Percentiles rank a stretch among this genome's conserved stretches.
Conservation (phyloP, 2,797 vertebrate genomes). For the Microctenopoma steveboyesi region DNA sequence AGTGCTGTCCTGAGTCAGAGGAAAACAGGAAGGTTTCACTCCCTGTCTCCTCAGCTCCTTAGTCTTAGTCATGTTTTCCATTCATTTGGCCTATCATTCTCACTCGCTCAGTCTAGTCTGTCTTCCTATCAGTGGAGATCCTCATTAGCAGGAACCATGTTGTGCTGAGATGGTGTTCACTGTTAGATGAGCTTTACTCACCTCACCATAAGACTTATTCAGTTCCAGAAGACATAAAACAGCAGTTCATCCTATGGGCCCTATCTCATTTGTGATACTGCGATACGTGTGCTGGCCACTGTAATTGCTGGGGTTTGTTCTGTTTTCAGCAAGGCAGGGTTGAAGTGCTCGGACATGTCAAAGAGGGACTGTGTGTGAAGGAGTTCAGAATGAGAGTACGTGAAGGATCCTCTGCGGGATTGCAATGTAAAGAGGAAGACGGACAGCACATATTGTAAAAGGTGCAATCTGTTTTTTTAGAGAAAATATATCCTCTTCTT, state of each 20-base stretch:
- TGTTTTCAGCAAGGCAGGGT: conserved; percentile 10
- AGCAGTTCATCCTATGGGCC: conserved; percentile 19
- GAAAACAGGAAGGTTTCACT: conserved; percentile 28
- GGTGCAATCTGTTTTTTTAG: conserved; percentile 12
- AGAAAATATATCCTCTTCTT: too few species aligned
- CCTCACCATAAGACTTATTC: conserved; percentile 28
- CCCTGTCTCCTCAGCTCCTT: conserved; percentile 11
- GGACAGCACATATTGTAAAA: conserved; percentile 7
- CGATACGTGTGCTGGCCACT: conserved; percentile 6
- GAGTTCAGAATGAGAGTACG: conserved; percentile 33
- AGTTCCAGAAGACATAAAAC: conserved; percentile 18
- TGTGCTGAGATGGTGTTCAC: conserved; percentile 25
- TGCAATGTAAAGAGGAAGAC: conserved; percentile 16
- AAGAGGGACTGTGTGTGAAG: conserved; percentile 4
- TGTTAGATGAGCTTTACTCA: conserved; percentile 17
- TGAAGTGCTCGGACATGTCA: conserved; percentile 38
- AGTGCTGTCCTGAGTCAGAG: conserved; percentile 34
- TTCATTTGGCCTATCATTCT: conserved; percentile 11
- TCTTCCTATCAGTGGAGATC: conserved; percentile 22
- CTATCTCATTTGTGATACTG: conserved; percentile 19
- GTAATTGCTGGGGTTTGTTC: conserved; percentile 30
- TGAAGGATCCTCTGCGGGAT: conserved; percentile 25
- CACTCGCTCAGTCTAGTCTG: conserved; percentile 14
- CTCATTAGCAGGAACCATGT: conserved; percentile 42
- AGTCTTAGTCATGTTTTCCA: conserved; percentile 9